Base-by-base conservation (phyloP, 2,888 invertebrate species). In the Pedicia rivosa region DNA sequence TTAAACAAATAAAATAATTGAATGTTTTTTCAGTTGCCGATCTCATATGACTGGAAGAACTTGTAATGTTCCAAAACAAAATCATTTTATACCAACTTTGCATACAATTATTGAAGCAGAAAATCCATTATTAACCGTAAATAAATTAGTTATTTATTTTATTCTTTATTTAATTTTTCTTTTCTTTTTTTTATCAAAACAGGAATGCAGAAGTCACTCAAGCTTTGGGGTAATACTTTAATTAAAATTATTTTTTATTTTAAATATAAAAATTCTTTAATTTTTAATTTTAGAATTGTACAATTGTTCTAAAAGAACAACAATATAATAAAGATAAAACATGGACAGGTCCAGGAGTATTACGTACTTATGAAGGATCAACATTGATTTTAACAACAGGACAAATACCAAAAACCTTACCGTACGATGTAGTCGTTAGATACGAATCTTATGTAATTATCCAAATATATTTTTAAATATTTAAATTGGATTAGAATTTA, bases 41-140 rank as follows among this genome's bases (percentile, higher is more conserved):
- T 75, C 81, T 1, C 76, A 87, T 54, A 78, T 91, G 52, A 71
- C 72, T 5, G 90, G 90, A 3, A 73, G 90, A 42, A 76, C 75
- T 12, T 98, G 98, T 60, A 79, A 88, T 54, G 74, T 77, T 49
- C 87, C 95, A 0, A 77, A 82, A 47, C 87, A 91, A 58, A 86
- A 87, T 51, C 88, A 78, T 59, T 99, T 81, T 54, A 83, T 88
- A 24, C 86, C 87, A 5, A 72, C 78, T 43, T 65, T 95, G 38
- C 90, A 94, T 63, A 80, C 81, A 46, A 69, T 82, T n/a, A 82
- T 84, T 54, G 98, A 99, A 63, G 97, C 87, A 14, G 98, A 98
- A 65, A 56, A 48, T 2, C 47, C 54, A 2, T 53, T 55, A 7
- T 35, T 42, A 2, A 45, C 42, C 2, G 20, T 20, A 20, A 20